Evolutionary conservation across 2,797 vertebrate genomes (phyloP).

Genomic region (Varecia variegata): DNA sequence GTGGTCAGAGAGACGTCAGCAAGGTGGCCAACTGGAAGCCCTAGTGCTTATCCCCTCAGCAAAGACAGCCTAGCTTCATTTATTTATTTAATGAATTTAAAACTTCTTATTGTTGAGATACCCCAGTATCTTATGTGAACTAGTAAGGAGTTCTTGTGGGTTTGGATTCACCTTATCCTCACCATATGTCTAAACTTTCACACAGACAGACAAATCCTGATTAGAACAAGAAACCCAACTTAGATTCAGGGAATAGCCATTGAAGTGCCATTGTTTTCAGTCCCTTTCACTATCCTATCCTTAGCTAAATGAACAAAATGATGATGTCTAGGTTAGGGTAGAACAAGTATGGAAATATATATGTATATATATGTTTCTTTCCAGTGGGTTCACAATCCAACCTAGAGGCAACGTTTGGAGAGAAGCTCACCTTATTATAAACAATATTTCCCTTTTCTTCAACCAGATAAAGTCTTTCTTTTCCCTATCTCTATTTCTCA

Average conservation of each 20-base stretch:
- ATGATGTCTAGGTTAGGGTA: neutral
- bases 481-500: neutral
- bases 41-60: neutral
- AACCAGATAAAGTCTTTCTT: neutral
- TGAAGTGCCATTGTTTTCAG: neutral
- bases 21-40: neutral
- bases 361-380: neutral
- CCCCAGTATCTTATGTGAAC: neutral
- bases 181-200: neutral
- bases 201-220: neutral
- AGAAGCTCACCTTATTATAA: neutral
- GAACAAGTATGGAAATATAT: neutral
- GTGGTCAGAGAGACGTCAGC: neutral
- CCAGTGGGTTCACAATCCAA: neutral
- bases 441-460: neutral
- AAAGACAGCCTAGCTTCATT: neutral
- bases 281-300: neutral
- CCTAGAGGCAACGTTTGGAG: neutral
- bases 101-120: neutral
- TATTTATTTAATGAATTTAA: neutral
- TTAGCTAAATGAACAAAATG: neutral
- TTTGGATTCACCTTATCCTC: neutral
- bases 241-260: neutral
- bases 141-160: neutral
- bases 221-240: neutral